phyloP scores from a whole-genome alignment of 2,113 vertebrate genomes.

The Larimichthys crocea region DNA sequence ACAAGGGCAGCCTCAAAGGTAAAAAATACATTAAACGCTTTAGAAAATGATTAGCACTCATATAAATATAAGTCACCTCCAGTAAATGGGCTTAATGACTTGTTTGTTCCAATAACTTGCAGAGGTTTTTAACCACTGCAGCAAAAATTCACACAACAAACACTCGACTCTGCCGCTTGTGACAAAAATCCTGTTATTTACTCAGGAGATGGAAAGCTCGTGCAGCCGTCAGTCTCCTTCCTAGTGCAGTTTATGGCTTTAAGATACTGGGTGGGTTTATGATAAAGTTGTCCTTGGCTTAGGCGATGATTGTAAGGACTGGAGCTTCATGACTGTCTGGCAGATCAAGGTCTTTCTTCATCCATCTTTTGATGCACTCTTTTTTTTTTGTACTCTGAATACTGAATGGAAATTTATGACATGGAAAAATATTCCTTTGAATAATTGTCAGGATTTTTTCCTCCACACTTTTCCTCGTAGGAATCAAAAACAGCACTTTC shows the following conservation, averaged over 20 bases:
- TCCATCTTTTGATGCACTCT: constrained; percentile 8
- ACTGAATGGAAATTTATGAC: constrained; percentile 4
- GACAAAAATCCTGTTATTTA: constrained; percentile 26
- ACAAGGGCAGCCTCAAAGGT: neutral
- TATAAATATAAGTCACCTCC: neutral
- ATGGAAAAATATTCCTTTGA: constrained; percentile 20
- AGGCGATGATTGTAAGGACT: constrained; percentile 19
- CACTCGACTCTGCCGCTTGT: constrained; percentile 3
- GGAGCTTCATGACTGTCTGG: constrained; percentile 24
- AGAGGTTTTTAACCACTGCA: neutral
- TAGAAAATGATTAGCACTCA: neutral
- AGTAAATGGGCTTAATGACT: constrained; percentile 4
- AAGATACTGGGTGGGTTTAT: constrained; percentile 15
- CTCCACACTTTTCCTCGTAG: neutral
- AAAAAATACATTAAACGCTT: neutral
- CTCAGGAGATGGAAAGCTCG: constrained; percentile 23
- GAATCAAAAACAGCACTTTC: constrained; percentile 35
- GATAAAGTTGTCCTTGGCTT: constrained; percentile 40
- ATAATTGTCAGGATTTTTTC: constrained; percentile 12
- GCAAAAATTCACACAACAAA: neutral
- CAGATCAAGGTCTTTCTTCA: constrained; percentile 29
- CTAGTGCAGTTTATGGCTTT: constrained; percentile 10
- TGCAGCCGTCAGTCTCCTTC: constrained; percentile 5
- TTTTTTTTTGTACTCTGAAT: neutral
- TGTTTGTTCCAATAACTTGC: constrained; percentile 10